Conservation (phyloP, 2,888 invertebrate genomes). For the Dolomedes plantarius region DNA sequence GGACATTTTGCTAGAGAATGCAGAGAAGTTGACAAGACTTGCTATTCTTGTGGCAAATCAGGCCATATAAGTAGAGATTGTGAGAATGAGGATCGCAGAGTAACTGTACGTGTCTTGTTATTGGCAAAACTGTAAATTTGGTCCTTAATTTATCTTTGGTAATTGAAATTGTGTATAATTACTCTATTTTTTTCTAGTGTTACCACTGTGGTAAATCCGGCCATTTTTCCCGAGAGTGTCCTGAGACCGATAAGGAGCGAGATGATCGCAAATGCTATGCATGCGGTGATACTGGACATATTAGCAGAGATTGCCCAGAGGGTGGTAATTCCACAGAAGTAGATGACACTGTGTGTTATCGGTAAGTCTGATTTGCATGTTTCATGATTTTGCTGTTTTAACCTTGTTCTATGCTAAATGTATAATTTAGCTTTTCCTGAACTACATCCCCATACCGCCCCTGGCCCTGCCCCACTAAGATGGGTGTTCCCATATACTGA, state of each 20-base stretch:
- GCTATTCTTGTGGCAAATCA: slow-evolving; percentile 87
- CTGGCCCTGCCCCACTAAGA: too few relatives aligned
- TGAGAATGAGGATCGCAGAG: slow-evolving; percentile 75
- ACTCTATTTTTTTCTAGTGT: slow-evolving; percentile 73
- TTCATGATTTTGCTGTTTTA: too few relatives aligned
- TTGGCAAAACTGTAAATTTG: too few relatives aligned
- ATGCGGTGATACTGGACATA: slow-evolving; percentile 77
- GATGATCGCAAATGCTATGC: slow-evolving; percentile 76
- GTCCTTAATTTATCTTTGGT: too few relatives aligned
- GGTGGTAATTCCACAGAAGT: slow-evolving; percentile 59
- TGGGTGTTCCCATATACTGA: too few relatives aligned
- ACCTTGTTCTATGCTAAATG: too few relatives aligned
- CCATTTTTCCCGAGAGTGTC: slow-evolving; percentile 77
- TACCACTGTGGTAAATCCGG: slow-evolving; percentile 77
- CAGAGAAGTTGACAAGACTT: slow-evolving; percentile 90
- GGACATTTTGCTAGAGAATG: slow-evolving; percentile 96
- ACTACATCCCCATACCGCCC: too few relatives aligned
- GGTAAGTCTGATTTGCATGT: too few relatives aligned
- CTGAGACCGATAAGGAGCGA: slow-evolving; percentile 74
- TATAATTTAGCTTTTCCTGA: too few relatives aligned
- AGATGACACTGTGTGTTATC: slow-evolving; percentile 71
- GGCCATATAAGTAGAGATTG: slow-evolving; percentile 96
- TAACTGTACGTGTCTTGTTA: slow-evolving; percentile 33
- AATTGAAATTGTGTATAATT: too few relatives aligned
- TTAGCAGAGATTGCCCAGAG: slow-evolving; percentile 76